Evolutionary conservation across 2,113 vertebrate species (phyloP), one percentile per base, ranked within the genome.

Genomic region (Dolichallabes microphthalmus): DNA sequence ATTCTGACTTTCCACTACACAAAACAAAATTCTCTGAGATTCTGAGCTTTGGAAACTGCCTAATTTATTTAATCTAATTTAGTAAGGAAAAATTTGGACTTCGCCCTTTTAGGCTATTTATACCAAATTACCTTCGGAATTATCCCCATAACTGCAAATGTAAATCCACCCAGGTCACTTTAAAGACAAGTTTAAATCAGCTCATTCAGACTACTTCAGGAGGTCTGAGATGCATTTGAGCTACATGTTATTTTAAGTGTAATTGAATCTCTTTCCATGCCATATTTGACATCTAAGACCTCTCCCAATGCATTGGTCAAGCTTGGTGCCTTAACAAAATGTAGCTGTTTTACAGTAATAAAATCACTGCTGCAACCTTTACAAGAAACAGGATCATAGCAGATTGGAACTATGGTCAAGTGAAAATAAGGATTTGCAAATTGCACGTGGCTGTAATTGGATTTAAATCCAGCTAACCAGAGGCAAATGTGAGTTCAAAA

Each of bases 381-480:
- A 19, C 19, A 32, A 27, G 35, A 73, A 73, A 45, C 69, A 73
- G 35, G 69, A 55, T 53, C n/a, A n/a, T 11, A 30, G n/a, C 52
- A 73, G 35, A 55, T 11, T 2, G 32, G 27, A 55, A 20, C 52
- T 55, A 77, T n/a, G 13, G 39, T 77, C 35, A 50, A 45, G 35
- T 45, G 13, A 17, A 10, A 53, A 27, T 25, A 75, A 25, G 25
- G 3, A 76, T 55, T 27, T 76, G 52, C n/a, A 76, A 76, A 58
- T 58, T 78, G 53, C 75, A 58, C 75, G 58, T 57, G 53, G 27
- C n/a, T 78, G 75, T 58, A 78, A 78, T 6, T 78, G 53, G 22
- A 35, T 57, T 78, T 58, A 78, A 78, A 58, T 58, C 19, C 55
- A 58, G 27, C 17, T 58, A 22, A 58, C 27, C 53, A 35, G 9